Conservation (phyloP, 2,888 invertebrate species). For the Selenia dentaria region DNA sequence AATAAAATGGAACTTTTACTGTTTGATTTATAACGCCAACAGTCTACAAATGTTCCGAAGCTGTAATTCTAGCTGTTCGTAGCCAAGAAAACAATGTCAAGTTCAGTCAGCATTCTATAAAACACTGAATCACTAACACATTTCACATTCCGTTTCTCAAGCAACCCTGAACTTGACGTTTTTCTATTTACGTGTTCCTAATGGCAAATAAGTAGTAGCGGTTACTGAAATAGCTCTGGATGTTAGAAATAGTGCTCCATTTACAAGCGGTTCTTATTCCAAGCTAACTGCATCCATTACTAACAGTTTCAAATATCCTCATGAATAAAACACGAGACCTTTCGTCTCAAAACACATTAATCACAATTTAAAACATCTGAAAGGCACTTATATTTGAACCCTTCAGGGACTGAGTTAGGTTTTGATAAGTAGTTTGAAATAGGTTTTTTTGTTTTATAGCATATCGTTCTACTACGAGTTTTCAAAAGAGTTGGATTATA, state of each 20-base stretch:
- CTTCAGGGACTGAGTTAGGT: slow-evolving; percentile 9
- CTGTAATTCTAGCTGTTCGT: slow-evolving; percentile 14
- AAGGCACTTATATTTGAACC: slow-evolving; percentile 21
- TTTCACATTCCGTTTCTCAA: slow-evolving; percentile 19
- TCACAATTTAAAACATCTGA: slow-evolving; percentile 24
- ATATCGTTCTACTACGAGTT: slow-evolving; percentile 94
- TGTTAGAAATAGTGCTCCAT: slow-evolving; percentile 28
- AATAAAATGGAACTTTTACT: slow-evolving; percentile 22
- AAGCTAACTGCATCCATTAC: slow-evolving; percentile 25
- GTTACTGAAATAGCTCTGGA: slow-evolving; percentile 22
- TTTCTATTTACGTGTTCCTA: slow-evolving; percentile 27
- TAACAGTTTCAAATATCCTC: slow-evolving; percentile 22
- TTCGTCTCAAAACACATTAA: slow-evolving; percentile 31
- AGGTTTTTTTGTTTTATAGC: slow-evolving; percentile 59
- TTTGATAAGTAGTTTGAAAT: slow-evolving; percentile 8
- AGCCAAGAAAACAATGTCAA: slow-evolving; percentile 23
- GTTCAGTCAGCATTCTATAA: slow-evolving; percentile 17
- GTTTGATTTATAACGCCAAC: slow-evolving; percentile 19
- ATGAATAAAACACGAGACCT: slow-evolving; percentile 32
- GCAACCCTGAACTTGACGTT: slow-evolving; percentile 27
- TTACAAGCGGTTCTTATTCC: slow-evolving; percentile 23
- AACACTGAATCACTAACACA: slow-evolving; percentile 13
- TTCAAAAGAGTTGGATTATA: slow-evolving; percentile 97
- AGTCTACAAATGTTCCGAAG: slow-evolving; percentile 12
- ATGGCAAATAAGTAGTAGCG: slow-evolving; percentile 18